Evolutionary conservation across 2,797 vertebrate genomes (phyloP), one percentile per base, ranked within the genome.

Genomic region (Myotis planiceps): DNA sequence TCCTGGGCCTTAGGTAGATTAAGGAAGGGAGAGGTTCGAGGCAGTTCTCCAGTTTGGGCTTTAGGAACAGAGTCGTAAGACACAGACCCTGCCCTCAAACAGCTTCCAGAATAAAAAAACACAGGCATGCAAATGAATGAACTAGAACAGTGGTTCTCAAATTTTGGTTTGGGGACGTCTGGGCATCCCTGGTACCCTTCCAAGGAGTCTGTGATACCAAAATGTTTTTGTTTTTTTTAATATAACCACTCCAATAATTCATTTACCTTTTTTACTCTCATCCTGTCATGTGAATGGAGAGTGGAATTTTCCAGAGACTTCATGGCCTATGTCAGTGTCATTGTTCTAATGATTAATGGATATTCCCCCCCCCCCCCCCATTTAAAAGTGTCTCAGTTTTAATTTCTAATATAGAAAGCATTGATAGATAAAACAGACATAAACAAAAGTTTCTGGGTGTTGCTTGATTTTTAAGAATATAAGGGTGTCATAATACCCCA

Each of bases 381-480:
- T 45, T 92, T 42, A 32, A 47, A 88, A 86, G 34, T 23, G 18
- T 45, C 86, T 90, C 55, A 1, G 1, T 69, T 89, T 80, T 80
- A 27, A 86, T 85, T 88, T 88, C 63, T 39, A 42, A 27, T 49
- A 45, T 0, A 39, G n/a, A 76, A 60, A 87, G 27, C 81, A 32
- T n/a, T 34, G 78, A 81, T 53, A 83, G 75, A 15, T n/a, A 13
- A 18, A 75, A 60, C 39, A 47, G 27, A n/a, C 2, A 18, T 9
- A 63, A 63, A 32, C 32, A 63, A 63, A 89, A 71, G 23, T 6
- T 75, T 15, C 68, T 45, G 47, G 71, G 47, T 88, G 37, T 65
- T 71, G 51, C n/a, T 93, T 81, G 32, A 15, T 83, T 92, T 94
- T 94, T 80, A 74, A 90, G 86, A 65, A 6, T 27, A 1, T 86